These are phyloP conservation scores for Microctenopoma stevenorrisi DNA, from an alignment of 2,797 vertebrate genomes.

Conservation along the genomic window DNA sequence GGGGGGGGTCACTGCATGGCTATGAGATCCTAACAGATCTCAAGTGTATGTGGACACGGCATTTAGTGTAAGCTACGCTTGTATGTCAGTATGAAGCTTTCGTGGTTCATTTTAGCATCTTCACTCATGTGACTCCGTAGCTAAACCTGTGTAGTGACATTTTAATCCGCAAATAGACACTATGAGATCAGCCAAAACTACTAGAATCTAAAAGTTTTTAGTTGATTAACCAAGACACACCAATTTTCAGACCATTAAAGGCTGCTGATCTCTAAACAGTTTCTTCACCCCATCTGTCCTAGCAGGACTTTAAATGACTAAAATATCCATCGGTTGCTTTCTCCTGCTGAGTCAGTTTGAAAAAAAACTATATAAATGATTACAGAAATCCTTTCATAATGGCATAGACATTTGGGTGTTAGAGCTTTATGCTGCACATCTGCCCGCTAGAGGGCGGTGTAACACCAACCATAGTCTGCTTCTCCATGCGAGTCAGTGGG, in stretches of 20 bases:
- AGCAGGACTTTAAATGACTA: not conserved
- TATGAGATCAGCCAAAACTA: not conserved
- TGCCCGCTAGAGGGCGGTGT: constrained; percentile 81
- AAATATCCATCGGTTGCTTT: not conserved
- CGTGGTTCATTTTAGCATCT: too few relatives aligned
- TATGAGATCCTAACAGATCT: constrained; percentile 50
- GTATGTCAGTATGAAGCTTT: too few relatives aligned
- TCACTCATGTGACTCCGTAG: too few relatives aligned
- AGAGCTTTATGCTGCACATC: constrained; percentile 26
- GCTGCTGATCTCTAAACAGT: not conserved
- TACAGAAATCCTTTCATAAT: constrained; percentile 2
- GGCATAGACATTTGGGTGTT: constrained; percentile 11
- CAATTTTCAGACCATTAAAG: not conserved
- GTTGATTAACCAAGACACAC: not conserved
- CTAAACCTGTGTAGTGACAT: too few relatives aligned
- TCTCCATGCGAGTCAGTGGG: constrained; percentile 31
- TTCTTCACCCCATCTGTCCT: not conserved
- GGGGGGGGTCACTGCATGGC: constrained; percentile 57
- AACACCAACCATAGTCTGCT: constrained; percentile 41
- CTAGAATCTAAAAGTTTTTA: not conserved
- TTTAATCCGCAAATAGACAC: too few relatives aligned
- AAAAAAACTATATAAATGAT: not conserved
- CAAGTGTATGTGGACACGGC: not conserved
- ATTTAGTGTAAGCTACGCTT: too few relatives aligned
- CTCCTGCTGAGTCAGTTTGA: not conserved